A percentile compares a stretch with the other conserved stretches of the same genome.
Conservation (phyloP, 2,888 invertebrate species). For the Mythimna lalbum region DNA sequence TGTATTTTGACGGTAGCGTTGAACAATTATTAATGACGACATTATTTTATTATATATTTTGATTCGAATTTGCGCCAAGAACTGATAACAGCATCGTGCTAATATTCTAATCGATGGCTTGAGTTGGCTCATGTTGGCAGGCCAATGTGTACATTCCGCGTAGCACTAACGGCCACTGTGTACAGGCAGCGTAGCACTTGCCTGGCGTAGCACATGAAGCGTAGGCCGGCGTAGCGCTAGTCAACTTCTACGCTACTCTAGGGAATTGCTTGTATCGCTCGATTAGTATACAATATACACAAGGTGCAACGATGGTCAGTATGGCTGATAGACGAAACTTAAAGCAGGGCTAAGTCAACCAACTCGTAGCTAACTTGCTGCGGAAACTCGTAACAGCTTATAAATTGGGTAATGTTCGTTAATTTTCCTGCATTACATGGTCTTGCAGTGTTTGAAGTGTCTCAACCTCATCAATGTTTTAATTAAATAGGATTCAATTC, state of each 20-base stretch:
- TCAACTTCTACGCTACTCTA: slow-evolving; percentile 27
- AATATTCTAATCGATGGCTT: not conserved
- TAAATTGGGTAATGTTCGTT: slow-evolving; percentile 13
- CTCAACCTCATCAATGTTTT: slow-evolving; percentile 41
- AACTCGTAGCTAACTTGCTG: slow-evolving; percentile 15
- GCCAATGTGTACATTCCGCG: slow-evolving; percentile 8
- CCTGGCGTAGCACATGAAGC: slow-evolving; percentile 40
- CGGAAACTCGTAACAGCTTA: slow-evolving; percentile 15
- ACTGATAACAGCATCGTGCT: not conserved
- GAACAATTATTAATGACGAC: too few relatives aligned
- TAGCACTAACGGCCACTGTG: slow-evolving; percentile 20
- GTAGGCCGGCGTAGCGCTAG: slow-evolving; percentile 23
- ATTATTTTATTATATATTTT: too few relatives aligned
- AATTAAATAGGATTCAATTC: slow-evolving; percentile 28
- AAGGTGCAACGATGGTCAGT: not conserved
- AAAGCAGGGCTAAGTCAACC: not conserved
- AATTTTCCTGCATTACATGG: slow-evolving; percentile 6
- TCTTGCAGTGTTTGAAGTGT: slow-evolving; percentile 35
- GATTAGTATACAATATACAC: slow-evolving; percentile 25
- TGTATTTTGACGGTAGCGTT: too few relatives aligned
- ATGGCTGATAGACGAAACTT: not conserved
- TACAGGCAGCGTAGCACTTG: slow-evolving; percentile 43
- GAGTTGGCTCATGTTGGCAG: slow-evolving; percentile 2
- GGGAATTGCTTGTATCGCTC: slow-evolving; percentile 20
- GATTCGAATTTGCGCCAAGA: too few relatives aligned